Conservation (phyloP, 2,113 vertebrate genomes). For the Lophotis ruficrista region DNA sequence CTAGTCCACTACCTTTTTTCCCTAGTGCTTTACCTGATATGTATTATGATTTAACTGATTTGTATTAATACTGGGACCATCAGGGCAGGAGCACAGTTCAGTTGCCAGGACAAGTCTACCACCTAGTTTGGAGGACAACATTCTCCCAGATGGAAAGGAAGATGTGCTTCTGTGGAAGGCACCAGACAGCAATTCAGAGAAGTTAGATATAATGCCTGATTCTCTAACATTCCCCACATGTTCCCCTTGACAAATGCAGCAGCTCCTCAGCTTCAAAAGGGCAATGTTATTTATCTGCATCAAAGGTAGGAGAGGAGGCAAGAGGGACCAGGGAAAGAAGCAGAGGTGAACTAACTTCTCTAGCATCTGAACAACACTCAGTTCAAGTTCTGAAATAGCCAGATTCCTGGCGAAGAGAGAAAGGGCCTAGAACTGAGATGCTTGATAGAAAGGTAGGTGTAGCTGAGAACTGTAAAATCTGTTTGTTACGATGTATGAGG, state of each 20-base stretch:
- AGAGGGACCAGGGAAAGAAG: neutral
- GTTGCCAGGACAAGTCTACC: neutral
- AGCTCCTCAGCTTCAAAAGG: conserved; percentile 17
- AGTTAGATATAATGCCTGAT: neutral
- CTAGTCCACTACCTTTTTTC: neutral
- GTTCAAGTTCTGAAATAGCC: neutral
- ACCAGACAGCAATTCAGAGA: neutral
- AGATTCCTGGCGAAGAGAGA: conserved; percentile 11
- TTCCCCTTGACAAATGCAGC: neutral
- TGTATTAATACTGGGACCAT: neutral
- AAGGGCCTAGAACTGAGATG: neutral
- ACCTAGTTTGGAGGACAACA: neutral
- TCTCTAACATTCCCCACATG: neutral
- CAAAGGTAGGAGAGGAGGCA: neutral
- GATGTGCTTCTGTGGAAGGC: neutral
- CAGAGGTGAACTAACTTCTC: neutral
- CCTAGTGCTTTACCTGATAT: neutral
- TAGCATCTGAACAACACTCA: neutral
- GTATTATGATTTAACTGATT: neutral
- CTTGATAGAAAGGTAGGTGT: neutral
- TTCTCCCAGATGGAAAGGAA: neutral
- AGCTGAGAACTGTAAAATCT: neutral
- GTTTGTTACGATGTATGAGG: neutral
- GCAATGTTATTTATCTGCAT: conserved; percentile 13
- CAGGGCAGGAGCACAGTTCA: neutral